Conservation (phyloP, 1,140 invertebrate genomes). For the Drosophila nannoptera region DNA sequence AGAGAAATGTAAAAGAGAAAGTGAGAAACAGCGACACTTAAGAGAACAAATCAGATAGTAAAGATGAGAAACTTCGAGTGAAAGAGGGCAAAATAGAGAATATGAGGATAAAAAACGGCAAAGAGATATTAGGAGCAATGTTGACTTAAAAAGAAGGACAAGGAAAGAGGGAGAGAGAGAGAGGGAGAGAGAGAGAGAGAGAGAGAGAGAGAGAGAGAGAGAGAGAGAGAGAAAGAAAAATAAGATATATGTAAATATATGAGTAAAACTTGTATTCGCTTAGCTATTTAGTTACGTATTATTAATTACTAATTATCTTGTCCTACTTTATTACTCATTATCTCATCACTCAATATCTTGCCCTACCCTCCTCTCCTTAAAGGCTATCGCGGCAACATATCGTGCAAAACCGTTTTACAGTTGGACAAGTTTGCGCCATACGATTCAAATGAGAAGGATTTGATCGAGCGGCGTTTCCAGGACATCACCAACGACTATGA, state of each 20-base stretch:
- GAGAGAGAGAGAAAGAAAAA: too few relatives aligned
- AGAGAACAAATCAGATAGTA: too few relatives aligned
- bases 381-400: slow-evolving; percentile 78
- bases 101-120: neutral
- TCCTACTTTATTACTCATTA: too few relatives aligned
- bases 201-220: neutral
- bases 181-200: neutral
- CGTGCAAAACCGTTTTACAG: slow-evolving; percentile 75
- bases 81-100: neutral
- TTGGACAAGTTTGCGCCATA: slow-evolving; percentile 73
- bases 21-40: too few relatives aligned
- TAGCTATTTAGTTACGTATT: neutral
- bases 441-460: slow-evolving; percentile 66
- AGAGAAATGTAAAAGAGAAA: too few relatives aligned
- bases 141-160: neutral
- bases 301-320: too few relatives aligned
- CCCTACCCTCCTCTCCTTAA: neutral
- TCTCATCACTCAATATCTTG: neutral
- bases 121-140: neutral
- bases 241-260: too few relatives aligned
- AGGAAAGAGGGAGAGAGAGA: neutral
- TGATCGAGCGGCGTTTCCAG: slow-evolving; percentile 73
- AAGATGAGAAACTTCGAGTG: too few relatives aligned
- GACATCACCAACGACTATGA: slow-evolving; percentile 76
- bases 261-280: neutral